Percentiles rank a stretch among this genome's conserved stretches.
These are phyloP conservation scores for Hirundichthys speculiger DNA, from an alignment of 2,113 vertebrate species.

Conservation along the genomic window DNA sequence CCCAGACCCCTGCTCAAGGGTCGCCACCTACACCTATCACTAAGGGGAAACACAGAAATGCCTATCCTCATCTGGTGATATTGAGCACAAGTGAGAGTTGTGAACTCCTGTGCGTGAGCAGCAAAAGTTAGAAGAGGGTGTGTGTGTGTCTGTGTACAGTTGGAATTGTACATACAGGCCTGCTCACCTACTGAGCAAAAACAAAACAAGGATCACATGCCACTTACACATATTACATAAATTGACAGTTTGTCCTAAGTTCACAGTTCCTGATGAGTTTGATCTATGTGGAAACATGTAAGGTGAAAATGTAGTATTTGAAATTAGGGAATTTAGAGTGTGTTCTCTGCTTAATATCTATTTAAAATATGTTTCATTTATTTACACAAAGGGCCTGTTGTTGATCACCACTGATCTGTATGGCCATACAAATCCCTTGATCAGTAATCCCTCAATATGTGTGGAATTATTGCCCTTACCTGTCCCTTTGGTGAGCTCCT, in stretches of 20 bases:
- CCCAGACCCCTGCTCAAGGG: conserved; percentile 51
- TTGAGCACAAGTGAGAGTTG: conserved; percentile 42
- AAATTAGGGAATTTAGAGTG: conserved; percentile 39
- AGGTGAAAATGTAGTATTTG: conserved; percentile 17
- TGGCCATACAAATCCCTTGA: conserved; percentile 37
- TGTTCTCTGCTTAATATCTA: conserved; percentile 35
- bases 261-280: no score
- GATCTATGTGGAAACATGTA: conserved; percentile 42
- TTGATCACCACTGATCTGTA: conserved; percentile 37
- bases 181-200: conserved; percentile 47
- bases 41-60: conserved; percentile 36
- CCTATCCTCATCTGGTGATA: conserved; percentile 53
- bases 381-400: conserved; percentile 47
- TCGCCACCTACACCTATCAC: conserved; percentile 64
- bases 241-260: conserved; percentile 51
- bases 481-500: conserved; percentile 94
- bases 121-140: conserved; percentile 42
- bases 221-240: conserved; percentile 60
- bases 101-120: conserved; percentile 8
- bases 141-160: conserved; percentile 43
- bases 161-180: conserved; percentile 52
- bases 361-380: conserved; percentile 60
- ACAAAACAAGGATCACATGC: conserved; percentile 69
- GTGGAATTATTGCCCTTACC: conserved; percentile 83
- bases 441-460: conserved; percentile 42